Percentiles rank a stretch among this genome's conserved stretches.
Evolutionary conservation across 2,113 vertebrate genomes (phyloP).

Genomic region (Pelodiscus sinensis): DNA sequence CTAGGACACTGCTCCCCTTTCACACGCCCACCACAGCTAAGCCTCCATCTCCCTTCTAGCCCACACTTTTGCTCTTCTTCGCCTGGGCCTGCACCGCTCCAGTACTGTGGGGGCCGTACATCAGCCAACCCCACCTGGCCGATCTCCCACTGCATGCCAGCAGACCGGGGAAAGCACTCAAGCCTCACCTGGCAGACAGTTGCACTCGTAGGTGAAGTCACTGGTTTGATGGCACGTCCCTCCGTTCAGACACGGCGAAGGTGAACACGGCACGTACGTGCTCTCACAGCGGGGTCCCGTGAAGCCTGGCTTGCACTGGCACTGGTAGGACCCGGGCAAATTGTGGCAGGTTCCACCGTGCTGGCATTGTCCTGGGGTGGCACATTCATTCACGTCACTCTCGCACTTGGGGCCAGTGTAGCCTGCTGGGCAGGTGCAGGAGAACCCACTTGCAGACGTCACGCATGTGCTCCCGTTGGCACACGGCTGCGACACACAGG

Average conservation of each 20-base stretch:
- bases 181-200: constrained; percentile 90
- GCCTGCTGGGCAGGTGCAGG: constrained; percentile 84
- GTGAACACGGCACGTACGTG: constrained; percentile 85
- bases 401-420: constrained; percentile 86
- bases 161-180: neutral
- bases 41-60: neutral
- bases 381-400: constrained; percentile 89
- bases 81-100: neutral
- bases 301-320: constrained; percentile 84
- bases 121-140: fast-evolving
- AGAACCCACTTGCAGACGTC: constrained; percentile 82
- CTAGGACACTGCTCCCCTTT: neutral
- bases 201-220: constrained; percentile 89
- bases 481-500: constrained; percentile 89
- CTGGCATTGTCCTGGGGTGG: constrained; percentile 76
- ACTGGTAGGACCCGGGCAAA: constrained; percentile 86
- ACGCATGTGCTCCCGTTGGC: constrained; percentile 87
- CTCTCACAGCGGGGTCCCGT: constrained; percentile 89
- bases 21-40: neutral
- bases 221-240: constrained; percentile 90
- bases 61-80: constrained; percentile 4
- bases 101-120: fast-evolving
- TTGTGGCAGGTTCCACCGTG: constrained; percentile 87
- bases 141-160: neutral
- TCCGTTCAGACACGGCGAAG: constrained; percentile 90